A percentile compares a stretch with the other conserved stretches of the same genome.
Conservation (phyloP, 2,888 invertebrate genomes). For the Atethmia centrago region DNA sequence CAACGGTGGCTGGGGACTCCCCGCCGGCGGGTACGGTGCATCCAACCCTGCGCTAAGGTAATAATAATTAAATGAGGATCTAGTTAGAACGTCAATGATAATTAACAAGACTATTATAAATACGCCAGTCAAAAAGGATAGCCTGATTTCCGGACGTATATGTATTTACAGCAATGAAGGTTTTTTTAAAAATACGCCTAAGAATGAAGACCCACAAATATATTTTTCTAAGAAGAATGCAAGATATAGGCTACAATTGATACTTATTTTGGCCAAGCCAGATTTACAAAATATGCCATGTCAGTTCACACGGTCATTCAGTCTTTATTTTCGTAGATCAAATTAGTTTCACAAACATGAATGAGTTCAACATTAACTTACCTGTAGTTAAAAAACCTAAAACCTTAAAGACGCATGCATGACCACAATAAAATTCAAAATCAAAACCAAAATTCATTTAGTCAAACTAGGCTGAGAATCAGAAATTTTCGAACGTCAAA, state of each 20-base stretch:
- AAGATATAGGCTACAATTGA: not conserved
- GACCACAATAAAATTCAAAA: too few species aligned
- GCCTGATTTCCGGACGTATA: not conserved
- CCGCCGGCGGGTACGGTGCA: constrained; percentile 71
- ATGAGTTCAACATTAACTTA: not conserved
- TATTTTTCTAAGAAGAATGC: not conserved
- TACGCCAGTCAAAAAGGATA: not conserved
- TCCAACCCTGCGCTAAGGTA: constrained; percentile 71
- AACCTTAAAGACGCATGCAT: not conserved
- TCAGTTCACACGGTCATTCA: constrained; percentile 4
- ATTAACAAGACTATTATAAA: not conserved
- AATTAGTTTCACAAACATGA: not conserved
- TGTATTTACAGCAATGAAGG: not conserved
- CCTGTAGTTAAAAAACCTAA: not conserved
- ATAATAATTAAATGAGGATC: not conserved
- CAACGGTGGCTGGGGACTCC: constrained; percentile 71
- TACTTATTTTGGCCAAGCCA: not conserved
- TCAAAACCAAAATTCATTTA: too few species aligned
- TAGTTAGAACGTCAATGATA: not conserved
- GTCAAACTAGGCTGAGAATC: too few species aligned
- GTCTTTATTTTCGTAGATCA: not conserved
- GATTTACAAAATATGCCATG: not conserved
- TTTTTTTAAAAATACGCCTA: not conserved
- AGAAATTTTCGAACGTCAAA: too few species aligned
- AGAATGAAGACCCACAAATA: not conserved